Percentiles rank a stretch among this genome's conserved stretches.
Conservation (phyloP, 2,797 vertebrate genomes). For the Semaprochilodus insignis region DNA sequence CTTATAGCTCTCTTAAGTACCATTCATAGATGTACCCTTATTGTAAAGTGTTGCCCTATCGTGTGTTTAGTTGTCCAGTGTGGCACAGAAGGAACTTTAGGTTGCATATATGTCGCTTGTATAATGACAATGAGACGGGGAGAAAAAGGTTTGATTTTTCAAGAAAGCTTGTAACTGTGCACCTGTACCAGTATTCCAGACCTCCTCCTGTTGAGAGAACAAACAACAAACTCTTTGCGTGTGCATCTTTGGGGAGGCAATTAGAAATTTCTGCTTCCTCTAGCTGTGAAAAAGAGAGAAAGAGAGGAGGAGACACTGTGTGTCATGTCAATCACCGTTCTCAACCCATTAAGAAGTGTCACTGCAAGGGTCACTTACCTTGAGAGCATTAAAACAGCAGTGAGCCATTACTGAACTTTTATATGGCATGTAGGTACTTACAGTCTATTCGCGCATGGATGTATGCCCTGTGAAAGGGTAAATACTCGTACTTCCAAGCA, state of each 20-base stretch:
- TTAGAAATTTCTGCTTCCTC: not conserved
- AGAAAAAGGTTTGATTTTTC: not conserved
- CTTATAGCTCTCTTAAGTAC: no score
- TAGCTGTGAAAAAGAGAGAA: not conserved
- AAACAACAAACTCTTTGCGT: not conserved
- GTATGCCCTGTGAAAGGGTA: not conserved
- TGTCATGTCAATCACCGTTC: not conserved
- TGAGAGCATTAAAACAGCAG: slow-evolving; percentile 15
- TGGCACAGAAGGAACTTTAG: not conserved
- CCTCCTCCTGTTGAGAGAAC: not conserved
- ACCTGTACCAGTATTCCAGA: not conserved
- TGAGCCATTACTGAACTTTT: not conserved
- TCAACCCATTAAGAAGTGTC: slow-evolving; percentile 4
- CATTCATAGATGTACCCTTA: no score
- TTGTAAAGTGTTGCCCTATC: not conserved
- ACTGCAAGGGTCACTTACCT: not conserved
- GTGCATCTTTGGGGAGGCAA: not conserved
- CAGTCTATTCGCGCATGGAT: not conserved
- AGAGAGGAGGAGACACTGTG: not conserved
- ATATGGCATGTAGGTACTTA: not conserved
- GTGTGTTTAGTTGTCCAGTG: not conserved
- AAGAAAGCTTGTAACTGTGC: not conserved
- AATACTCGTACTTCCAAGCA: not conserved
- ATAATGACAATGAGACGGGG: not conserved
- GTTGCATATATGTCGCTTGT: not conserved